A percentile compares a stretch with the other conserved stretches of the same genome.
Evolutionary conservation across 2,113 vertebrate species (phyloP).

Genomic region (Pandion haliaetus): DNA sequence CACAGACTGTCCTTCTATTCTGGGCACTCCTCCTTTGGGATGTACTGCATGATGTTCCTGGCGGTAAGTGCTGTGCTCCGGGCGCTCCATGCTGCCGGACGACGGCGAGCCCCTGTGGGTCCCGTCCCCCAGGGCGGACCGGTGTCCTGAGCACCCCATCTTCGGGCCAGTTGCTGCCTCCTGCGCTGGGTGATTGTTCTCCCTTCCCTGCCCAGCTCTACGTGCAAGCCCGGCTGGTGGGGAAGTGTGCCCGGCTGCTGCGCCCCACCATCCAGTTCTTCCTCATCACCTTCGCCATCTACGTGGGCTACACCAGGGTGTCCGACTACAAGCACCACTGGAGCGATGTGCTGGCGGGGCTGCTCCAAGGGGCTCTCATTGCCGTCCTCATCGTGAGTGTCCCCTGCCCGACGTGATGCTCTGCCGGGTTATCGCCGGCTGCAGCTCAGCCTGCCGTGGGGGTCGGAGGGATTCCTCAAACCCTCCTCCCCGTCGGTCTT

Average conservation of each 20-base stretch:
- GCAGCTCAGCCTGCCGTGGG: background rate
- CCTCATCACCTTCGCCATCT: conserved; percentile 90
- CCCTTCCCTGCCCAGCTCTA: conserved; percentile 79
- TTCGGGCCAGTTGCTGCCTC: background rate
- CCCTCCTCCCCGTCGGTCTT: fast-evolving
- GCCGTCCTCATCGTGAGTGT: conserved; percentile 85
- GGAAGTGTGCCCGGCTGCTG: conserved; percentile 88
- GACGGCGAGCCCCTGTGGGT: fast-evolving
- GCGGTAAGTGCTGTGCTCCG: conserved; percentile 76
- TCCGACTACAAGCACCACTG: conserved; percentile 97
- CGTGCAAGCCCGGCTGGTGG: conserved; percentile 85
- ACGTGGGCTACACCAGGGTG: conserved; percentile 92
- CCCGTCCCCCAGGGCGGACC: fast-evolving
- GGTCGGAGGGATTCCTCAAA: background rate
- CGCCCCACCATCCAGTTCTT: conserved; percentile 95
- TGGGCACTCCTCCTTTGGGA: conserved; percentile 94
- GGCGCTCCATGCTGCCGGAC: fast-evolving
- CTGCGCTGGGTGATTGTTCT: background rate
- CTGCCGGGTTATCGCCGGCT: fast-evolving
- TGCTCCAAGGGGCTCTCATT: conserved; percentile 90
- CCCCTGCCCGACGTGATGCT: fast-evolving
- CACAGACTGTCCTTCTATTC: conserved; percentile 94
- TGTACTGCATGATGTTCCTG: conserved; percentile 98
- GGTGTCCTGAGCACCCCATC: fast-evolving
- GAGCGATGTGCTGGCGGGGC: conserved; percentile 91